Conservation (phyloP, 2,113 vertebrate species). For the Microcebus griseorufus region DNA sequence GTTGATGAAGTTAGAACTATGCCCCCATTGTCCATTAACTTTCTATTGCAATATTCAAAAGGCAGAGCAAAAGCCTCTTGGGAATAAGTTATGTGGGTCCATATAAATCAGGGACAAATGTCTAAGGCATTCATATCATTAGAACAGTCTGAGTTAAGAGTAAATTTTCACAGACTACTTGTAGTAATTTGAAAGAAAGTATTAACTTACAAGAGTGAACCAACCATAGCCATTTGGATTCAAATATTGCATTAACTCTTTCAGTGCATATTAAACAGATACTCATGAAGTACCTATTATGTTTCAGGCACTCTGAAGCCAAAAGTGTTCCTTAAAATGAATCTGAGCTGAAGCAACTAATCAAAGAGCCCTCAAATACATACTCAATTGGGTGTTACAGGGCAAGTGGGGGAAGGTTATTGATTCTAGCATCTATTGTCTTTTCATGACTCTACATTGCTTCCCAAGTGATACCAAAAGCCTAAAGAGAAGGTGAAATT, state of each 20-base stretch:
- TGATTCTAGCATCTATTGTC: background rate
- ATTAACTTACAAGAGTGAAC: background rate
- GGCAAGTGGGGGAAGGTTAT: background rate
- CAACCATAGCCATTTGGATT: background rate
- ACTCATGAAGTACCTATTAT: background rate
- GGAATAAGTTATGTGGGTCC: background rate
- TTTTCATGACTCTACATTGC: background rate
- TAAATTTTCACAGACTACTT: slow-evolving; percentile 11
- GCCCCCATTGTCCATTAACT: background rate
- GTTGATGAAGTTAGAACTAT: background rate
- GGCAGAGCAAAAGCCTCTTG: background rate
- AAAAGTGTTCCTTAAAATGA: slow-evolving; percentile 9
- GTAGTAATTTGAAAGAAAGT: slow-evolving; percentile 9
- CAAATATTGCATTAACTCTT: slow-evolving; percentile 4
- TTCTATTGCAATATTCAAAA: background rate
- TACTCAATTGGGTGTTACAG: background rate
- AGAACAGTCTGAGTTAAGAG: background rate
- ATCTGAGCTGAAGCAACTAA: slow-evolving; percentile 1
- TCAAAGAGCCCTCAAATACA: background rate
- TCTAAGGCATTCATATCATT: background rate
- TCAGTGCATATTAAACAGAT: background rate
- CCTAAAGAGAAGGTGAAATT: background rate
- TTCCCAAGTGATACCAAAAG: background rate
- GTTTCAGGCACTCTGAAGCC: background rate
- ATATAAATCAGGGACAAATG: background rate